These are phyloP conservation scores for Sebastes oblongus DNA, from an alignment of 2,797 vertebrate species.

Conservation along the genomic window DNA sequence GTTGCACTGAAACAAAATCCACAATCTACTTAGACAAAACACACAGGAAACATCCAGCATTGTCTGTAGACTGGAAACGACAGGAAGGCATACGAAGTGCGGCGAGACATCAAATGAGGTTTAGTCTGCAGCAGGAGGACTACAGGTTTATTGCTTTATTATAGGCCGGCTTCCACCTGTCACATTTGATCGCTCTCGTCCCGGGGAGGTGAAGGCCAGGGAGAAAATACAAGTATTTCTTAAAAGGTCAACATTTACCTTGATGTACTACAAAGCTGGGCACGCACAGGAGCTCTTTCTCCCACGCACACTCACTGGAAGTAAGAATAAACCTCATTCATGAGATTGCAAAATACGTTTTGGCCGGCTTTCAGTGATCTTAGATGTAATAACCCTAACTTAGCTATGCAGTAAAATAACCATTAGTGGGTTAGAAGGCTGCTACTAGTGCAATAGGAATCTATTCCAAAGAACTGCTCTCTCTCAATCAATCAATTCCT, in stretches of 20 bases:
- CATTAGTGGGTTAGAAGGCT: neutral
- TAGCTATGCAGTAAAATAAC: neutral
- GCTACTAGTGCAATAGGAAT: neutral
- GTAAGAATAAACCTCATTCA: neutral
- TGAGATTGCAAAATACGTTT: neutral
- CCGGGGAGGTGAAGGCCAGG: conserved; percentile 16
- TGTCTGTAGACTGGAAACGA: neutral
- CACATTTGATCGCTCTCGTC: conserved; percentile 45
- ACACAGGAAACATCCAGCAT: neutral
- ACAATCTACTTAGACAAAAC: neutral
- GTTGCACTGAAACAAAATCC: neutral
- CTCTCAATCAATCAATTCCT: conserved; percentile 5
- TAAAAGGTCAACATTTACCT: conserved; percentile 39
- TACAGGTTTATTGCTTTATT: conserved; percentile 44
- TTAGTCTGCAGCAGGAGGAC: conserved; percentile 26
- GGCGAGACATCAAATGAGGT: conserved; percentile 26
- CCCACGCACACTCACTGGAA: neutral
- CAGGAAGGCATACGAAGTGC: neutral
- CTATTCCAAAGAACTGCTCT: neutral
- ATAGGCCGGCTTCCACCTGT: conserved; percentile 51
- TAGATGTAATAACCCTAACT: neutral
- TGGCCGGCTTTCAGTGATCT: neutral
- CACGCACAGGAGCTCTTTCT: neutral
- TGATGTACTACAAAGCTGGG: conserved; percentile 11
- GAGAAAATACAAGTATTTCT: conserved; percentile 33